These are phyloP conservation scores for Agelastica alni DNA, from an alignment of 2,888 invertebrate genomes.

Conservation along the genomic window DNA sequence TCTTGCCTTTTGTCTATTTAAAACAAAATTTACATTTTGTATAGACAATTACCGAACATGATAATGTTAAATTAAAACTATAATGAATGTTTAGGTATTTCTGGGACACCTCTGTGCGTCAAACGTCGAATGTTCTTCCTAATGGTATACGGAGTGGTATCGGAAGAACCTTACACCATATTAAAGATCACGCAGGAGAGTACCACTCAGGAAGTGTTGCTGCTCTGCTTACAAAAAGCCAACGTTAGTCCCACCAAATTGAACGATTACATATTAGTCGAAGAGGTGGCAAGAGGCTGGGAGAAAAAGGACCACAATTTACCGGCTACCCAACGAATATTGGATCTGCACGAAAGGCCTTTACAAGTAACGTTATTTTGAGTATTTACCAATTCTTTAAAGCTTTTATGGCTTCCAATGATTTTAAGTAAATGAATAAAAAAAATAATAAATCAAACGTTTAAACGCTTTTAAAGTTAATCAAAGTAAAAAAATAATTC, in stretches of 20 bases:
- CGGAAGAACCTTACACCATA: conserved; percentile 87
- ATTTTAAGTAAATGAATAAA: too few relatives aligned
- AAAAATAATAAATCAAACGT: too few relatives aligned
- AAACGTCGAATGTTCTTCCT: conserved; percentile 86
- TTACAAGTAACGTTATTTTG: conserved; percentile 59
- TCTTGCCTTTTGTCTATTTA: too few relatives aligned
- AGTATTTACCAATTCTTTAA: too few relatives aligned
- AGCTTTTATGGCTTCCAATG: too few relatives aligned
- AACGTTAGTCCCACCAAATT: conserved; percentile 63
- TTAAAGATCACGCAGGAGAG: conserved; percentile 91
- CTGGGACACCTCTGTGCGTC: conserved; percentile 56
- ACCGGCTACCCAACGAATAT: conserved; percentile 74
- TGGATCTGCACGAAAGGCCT: conserved; percentile 80
- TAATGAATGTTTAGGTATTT: conserved; percentile 53
- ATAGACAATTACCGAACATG: too few relatives aligned
- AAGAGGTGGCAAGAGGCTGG: conserved; percentile 80
- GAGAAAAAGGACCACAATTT: conserved; percentile 72
- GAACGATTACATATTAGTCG: conserved; percentile 86
- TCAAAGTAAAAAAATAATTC: too few relatives aligned
- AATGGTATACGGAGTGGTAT: conserved; percentile 83
- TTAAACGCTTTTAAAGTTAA: too few relatives aligned
- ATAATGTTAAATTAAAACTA: too few relatives aligned
- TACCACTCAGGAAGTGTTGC: conserved; percentile 80
- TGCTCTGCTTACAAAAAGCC: conserved; percentile 79
- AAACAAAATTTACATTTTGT: too few relatives aligned